phyloP scores from a whole-genome alignment of 1,140 invertebrate genomes.

The Hermetia illucens region DNA sequence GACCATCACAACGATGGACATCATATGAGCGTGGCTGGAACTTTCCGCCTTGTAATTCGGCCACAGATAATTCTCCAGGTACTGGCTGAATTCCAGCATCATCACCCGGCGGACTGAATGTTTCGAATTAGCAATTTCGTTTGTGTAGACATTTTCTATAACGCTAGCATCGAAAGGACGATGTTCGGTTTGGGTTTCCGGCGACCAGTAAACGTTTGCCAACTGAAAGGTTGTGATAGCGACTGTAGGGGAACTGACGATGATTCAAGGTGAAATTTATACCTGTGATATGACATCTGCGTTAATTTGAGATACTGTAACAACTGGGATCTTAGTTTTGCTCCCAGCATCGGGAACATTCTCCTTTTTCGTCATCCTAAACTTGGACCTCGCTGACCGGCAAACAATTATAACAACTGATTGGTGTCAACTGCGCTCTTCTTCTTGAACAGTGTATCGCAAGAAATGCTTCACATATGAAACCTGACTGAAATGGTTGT shows the following conservation, averaged over 20 bases:
- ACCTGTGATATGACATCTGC: slow-evolving; percentile 32
- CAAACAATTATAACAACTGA: no score
- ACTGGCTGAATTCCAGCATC: slow-evolving; percentile 95
- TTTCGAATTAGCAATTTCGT: slow-evolving; percentile 63
- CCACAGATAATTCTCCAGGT: slow-evolving; percentile 94
- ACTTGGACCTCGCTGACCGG: no score
- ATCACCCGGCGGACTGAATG: slow-evolving; percentile 74
- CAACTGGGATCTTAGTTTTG: slow-evolving; percentile 45
- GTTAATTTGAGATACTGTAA: slow-evolving; percentile 74
- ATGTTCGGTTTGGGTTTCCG: slow-evolving; percentile 53
- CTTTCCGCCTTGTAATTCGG: slow-evolving; percentile 68
- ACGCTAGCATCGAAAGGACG: slow-evolving; percentile 55
- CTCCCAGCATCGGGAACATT: no score
- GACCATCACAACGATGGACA: slow-evolving; percentile 94
- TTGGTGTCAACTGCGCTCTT: no score
- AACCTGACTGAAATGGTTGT: no score
- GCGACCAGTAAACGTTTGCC: slow-evolving; percentile 80
- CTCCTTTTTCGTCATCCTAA: no score
- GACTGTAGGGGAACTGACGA: slow-evolving; percentile 6
- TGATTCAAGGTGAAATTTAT: slow-evolving; percentile 5
- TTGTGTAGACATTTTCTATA: slow-evolving; percentile 65
- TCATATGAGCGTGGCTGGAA: slow-evolving; percentile 65
- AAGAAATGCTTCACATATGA: no score
- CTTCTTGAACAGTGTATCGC: no score
- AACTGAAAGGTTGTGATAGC: slow-evolving; percentile 39